These are phyloP conservation scores for Triplophysa dalaica DNA, from an alignment of 2,113 vertebrate species.

Conservation along the genomic window DNA sequence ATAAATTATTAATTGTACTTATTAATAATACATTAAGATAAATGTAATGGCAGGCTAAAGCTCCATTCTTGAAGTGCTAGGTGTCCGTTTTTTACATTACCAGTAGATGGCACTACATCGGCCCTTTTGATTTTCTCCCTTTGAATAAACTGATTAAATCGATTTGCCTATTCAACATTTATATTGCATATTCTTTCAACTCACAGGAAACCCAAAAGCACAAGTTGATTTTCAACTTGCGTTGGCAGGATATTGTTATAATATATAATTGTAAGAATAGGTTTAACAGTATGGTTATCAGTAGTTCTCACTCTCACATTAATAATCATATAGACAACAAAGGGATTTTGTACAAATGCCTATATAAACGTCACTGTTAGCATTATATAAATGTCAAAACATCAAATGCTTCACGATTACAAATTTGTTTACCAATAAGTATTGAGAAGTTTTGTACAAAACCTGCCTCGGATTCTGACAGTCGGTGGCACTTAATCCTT, in stretches of 20 bases:
- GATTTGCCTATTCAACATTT: not conserved
- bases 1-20: conserved; percentile 59
- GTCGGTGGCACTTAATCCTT: conserved; percentile 69
- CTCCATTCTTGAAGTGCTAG: conserved; percentile 5
- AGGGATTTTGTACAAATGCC: conserved; percentile 65
- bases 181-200: not conserved
- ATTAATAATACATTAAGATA: conserved; percentile 37
- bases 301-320: conserved; percentile 68
- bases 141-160: not conserved
- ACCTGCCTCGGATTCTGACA: conserved; percentile 64
- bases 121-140: not conserved
- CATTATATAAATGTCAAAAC: conserved; percentile 48
- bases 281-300: conserved; percentile 63
- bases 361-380: conserved; percentile 41
- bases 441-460: conserved; percentile 65
- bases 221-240: not conserved
- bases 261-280: conserved; percentile 25
- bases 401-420: conserved; percentile 33
- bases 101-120: conserved; percentile 61
- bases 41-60: conserved; percentile 30
- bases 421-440: conserved; percentile 33
- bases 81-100: not conserved
- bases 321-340: conserved; percentile 59
- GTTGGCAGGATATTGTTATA: conserved; percentile 29
- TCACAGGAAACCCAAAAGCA: not conserved